Evolutionary conservation across 1,140 invertebrate genomes (phyloP).

Genomic region (Vollenhovia emeryi): DNA sequence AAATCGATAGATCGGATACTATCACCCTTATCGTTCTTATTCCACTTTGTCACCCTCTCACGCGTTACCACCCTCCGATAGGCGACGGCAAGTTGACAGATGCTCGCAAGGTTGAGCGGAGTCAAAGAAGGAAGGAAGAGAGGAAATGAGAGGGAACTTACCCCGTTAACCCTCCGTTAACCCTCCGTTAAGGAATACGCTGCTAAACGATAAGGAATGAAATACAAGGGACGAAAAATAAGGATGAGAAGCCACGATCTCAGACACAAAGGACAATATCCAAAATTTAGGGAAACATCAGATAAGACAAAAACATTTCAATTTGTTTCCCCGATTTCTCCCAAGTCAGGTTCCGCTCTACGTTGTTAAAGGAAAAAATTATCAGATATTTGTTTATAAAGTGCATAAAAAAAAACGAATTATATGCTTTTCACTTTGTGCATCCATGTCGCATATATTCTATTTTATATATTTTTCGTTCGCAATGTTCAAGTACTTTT

Average conservation of each 20-base stretch:
- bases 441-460: background rate
- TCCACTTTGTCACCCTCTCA: slow-evolving; percentile 53
- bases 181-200: slow-evolving; percentile 44
- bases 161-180: slow-evolving; percentile 46
- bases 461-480: background rate
- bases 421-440: background rate
- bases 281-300: background rate
- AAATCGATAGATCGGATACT: slow-evolving; percentile 48
- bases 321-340: background rate
- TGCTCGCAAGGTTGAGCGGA: slow-evolving; percentile 45
- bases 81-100: slow-evolving; percentile 62
- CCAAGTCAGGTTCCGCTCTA: background rate
- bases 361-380: background rate
- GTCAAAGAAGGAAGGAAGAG: slow-evolving; percentile 37
- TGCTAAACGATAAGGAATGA: slow-evolving; percentile 23
- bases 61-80: slow-evolving; percentile 53
- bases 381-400: background rate
- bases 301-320: background rate
- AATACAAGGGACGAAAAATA: background rate
- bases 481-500: background rate
- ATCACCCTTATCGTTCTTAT: slow-evolving; percentile 52
- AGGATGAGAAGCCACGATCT: background rate
- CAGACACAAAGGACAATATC: background rate
- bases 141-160: slow-evolving; percentile 47
- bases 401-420: background rate